These are phyloP conservation scores for Heliconius ismenius DNA, from an alignment of 2,888 invertebrate species.

Conservation along the genomic window DNA sequence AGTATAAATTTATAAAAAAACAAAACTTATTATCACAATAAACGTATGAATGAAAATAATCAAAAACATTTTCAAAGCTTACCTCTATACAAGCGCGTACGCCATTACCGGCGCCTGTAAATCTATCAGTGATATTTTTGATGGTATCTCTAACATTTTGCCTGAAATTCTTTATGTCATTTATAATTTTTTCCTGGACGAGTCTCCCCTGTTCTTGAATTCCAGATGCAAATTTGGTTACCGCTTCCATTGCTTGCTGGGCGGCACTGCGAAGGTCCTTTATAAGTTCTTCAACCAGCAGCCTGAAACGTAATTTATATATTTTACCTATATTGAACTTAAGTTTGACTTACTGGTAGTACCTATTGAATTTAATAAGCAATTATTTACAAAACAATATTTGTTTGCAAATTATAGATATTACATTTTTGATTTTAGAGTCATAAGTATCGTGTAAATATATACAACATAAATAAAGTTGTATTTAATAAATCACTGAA, in stretches of 20 bases:
- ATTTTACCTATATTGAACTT: background rate
- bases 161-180: slow-evolving; percentile 56
- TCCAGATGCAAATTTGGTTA: slow-evolving; percentile 56
- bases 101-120: slow-evolving; percentile 54
- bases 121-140: slow-evolving; percentile 53
- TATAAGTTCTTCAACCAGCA: slow-evolving; percentile 59
- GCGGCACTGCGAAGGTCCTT: slow-evolving; percentile 58
- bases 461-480: background rate
- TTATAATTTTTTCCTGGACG: slow-evolving; percentile 52
- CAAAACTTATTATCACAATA: background rate
- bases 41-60: background rate
- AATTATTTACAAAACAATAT: background rate
- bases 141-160: slow-evolving; percentile 56
- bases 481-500: background rate
- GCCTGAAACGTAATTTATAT: slow-evolving; percentile 48
- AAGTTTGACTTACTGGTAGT: background rate
- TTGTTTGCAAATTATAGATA: background rate
- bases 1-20: too few relatives aligned
- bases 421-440: background rate
- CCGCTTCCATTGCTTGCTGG: slow-evolving; percentile 57
- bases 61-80: slow-evolving; percentile 44
- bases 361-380: background rate
- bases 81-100: slow-evolving; percentile 64
- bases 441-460: background rate
- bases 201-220: slow-evolving; percentile 55